Evolutionary conservation across 2,113 vertebrate genomes (phyloP), one percentile per base, ranked within the genome.

Genomic region (Pygathrix nemaeus): DNA sequence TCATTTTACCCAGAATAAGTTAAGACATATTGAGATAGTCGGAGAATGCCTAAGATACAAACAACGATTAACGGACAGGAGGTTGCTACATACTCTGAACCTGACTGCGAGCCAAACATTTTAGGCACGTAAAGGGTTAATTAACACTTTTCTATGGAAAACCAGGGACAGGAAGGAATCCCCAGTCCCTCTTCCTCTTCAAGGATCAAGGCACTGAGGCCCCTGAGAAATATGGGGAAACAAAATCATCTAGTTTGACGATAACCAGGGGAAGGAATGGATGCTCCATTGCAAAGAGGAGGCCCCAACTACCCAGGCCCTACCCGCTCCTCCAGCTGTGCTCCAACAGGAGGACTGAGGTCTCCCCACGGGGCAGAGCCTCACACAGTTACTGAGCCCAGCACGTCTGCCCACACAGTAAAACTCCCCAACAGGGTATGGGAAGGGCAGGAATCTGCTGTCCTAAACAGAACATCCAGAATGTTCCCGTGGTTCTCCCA

Each of bases 1-100:
- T 80, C 45, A 27, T 38, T 79, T 78, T 85, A 87, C 61, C 30
- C 66, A 88, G 16, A 94, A 48, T 70, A 96, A 96, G 82, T 72
- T 64, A 82, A 64, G 57, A 88, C 43, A 90, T 25, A 32, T 9
- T 92, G 55, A 95, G 10, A 70, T 32, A 82, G 35, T 38, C 70
- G 17, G 35, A 96, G n/a, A 83, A 92, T 43, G 40, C 59, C 80
- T 38, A 72, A 11, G 13, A 70, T 43, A 59, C 16, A 83, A 89
- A 89, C 50, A 87, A 90, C 64, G 66, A 55, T 78, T 93, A 93
- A 91, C 8, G 5, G 64, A 88, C 14, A 83, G 16, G 20, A 59
- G 18, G 64, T 13, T 55, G 17, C 79, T 70, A 86, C 20, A 90
- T 59, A 90, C n/a, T 85, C 91, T 96, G 75, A 80, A 68, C 88